Evolutionary conservation across 2,888 invertebrate genomes (phyloP).

Genomic region (Hemithea aestivaria): DNA sequence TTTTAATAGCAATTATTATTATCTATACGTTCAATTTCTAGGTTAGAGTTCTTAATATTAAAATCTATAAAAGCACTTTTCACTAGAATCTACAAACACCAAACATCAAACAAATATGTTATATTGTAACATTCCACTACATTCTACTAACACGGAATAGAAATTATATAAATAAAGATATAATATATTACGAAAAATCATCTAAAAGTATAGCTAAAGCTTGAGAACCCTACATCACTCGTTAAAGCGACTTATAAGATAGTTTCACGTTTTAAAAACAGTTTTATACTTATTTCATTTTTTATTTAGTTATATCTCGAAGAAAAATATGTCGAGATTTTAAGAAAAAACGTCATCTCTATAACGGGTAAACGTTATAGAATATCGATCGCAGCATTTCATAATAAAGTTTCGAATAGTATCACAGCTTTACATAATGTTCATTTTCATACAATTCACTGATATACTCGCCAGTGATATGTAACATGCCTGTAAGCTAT

Average conservation of each 20-base stretch:
- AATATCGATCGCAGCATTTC: slow-evolving; percentile 42
- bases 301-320: slow-evolving; percentile 39
- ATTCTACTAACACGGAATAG: slow-evolving; percentile 41
- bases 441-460: slow-evolving; percentile 49
- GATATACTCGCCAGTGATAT: slow-evolving; percentile 46
- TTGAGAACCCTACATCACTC: slow-evolving; percentile 54
- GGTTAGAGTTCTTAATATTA: slow-evolving; percentile 36
- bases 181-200: slow-evolving; percentile 41
- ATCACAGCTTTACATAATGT: slow-evolving; percentile 61
- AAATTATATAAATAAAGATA: slow-evolving; percentile 40
- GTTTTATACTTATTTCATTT: slow-evolving; percentile 24
- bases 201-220: slow-evolving; percentile 65
- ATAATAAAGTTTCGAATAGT: slow-evolving; percentile 48
- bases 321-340: slow-evolving; percentile 54
- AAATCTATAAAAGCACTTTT: slow-evolving; percentile 71
- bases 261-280: slow-evolving; percentile 30
- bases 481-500: slow-evolving; percentile 53
- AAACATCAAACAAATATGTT: slow-evolving; percentile 69
- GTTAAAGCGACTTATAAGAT: slow-evolving; percentile 46
- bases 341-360: slow-evolving; percentile 38
- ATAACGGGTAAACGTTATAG: slow-evolving; percentile 43
- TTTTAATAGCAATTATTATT: slow-evolving; percentile 9
- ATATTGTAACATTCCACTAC: slow-evolving; percentile 32
- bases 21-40: slow-evolving; percentile 18
- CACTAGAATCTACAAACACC: slow-evolving; percentile 66